Evolutionary conservation across 2,797 vertebrate species (phyloP), one percentile per base, ranked within the genome.

Genomic region (Mormyrus proboscirostris): DNA sequence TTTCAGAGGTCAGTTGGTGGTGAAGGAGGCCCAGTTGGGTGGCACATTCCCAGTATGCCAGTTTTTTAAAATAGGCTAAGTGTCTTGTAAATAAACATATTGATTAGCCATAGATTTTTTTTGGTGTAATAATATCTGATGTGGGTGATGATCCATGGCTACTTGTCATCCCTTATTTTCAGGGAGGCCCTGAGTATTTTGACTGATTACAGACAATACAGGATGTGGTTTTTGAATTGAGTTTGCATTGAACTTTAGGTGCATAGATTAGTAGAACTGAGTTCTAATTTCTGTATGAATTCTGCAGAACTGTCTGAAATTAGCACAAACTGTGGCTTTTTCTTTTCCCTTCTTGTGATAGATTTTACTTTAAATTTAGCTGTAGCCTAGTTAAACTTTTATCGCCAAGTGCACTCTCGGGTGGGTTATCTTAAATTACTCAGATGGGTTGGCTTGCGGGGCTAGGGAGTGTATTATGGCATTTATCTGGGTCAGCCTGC

Each of bases 341-440:
- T 76, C 38, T 76, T 76, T 41, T 41, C 38, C 6, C 69, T 7
- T 19, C 38, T 38, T 76, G 38, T 76, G 69, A 76, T 76, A 76
- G 69, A 76, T 76, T 76, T 76, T 16, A 41, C 69, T 76, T 76
- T 76, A 76, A 76, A 76, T 76, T 76, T 76, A 76, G 69, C 69
- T 76, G 69, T 44, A 76, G 69, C 69, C 69, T 76, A 76, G 29
- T 76, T 76, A 76, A 76, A 76, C 69, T 76, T 76, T 76, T 76
- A 38, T 41, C 41, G 69, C 69, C 29, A 2, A 4, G 33, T 38
- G 33, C 69, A 76, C 38, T 38, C 69, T 76, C 38, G 69, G 33
- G 38, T 76, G 69, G 69, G 29, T 76, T 76, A 76, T 41, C 69
- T 76, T 76, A 76, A 76, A 76, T 76, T 76, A 41, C 69, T 76